These are phyloP conservation scores for Philypnodon macrostomus DNA, from an alignment of 2,797 vertebrate genomes.

Conservation along the genomic window DNA sequence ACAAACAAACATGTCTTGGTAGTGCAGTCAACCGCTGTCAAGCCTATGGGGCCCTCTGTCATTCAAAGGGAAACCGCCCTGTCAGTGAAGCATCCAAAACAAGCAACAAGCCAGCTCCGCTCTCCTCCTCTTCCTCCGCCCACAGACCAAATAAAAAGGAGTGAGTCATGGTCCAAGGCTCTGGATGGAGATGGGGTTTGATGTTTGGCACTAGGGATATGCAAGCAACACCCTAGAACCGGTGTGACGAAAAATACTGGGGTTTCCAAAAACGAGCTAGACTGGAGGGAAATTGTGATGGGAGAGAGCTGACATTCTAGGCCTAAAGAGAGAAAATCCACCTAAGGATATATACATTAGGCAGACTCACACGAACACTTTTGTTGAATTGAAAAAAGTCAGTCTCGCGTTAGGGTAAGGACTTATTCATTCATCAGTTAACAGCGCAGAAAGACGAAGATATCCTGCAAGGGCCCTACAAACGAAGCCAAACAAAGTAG, in stretches of 20 bases:
- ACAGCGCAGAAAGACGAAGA: too few relatives aligned
- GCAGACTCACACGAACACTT: too few relatives aligned
- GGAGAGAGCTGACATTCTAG: too few relatives aligned
- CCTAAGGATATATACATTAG: too few relatives aligned
- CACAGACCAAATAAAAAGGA: conserved; percentile 15
- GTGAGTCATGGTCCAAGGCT: conserved; percentile 48
- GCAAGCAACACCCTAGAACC: conserved; percentile 27
- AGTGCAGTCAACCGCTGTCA: conserved; percentile 55
- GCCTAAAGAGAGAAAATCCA: too few relatives aligned
- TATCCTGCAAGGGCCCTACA: too few relatives aligned
- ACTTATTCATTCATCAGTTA: too few relatives aligned
- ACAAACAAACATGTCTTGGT: conserved; percentile 28
- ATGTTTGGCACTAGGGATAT: conserved; percentile 39
- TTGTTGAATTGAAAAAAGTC: too few relatives aligned
- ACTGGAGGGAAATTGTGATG: too few relatives aligned
- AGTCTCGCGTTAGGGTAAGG: too few relatives aligned
- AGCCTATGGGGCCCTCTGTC: conserved; percentile 33
- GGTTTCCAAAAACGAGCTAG: too few relatives aligned
- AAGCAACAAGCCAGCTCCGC: conserved; percentile 16
- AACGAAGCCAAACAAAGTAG: too few relatives aligned
- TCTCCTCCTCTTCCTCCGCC: conserved; percentile 9
- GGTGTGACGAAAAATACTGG: conserved; percentile 14
- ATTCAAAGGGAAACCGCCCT: conserved; percentile 48
- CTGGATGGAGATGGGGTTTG: conserved; percentile 29
- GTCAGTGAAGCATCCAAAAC: conserved; percentile 57